These are phyloP conservation scores for Tor tambroides DNA, from an alignment of 2,113 vertebrate species.

Conservation along the genomic window DNA sequence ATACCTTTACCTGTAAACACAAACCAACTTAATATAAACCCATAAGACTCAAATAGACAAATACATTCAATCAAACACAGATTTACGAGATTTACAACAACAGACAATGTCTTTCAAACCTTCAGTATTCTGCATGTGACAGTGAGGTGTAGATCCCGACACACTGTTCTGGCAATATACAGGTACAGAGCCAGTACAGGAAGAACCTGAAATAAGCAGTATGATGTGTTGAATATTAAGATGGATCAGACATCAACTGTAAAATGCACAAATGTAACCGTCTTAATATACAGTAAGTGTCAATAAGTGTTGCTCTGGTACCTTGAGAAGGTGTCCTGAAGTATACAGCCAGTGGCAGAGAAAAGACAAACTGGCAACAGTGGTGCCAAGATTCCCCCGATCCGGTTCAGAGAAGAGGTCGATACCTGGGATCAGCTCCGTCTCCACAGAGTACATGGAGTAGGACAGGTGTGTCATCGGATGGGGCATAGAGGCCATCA, in stretches of 20 bases:
- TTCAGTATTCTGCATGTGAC: slow-evolving; percentile 87
- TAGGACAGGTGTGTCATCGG: slow-evolving; percentile 83
- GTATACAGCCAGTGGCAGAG: slow-evolving; percentile 85
- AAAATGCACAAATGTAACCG: background rate
- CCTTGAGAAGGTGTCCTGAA: slow-evolving; percentile 81
- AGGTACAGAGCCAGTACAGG: slow-evolving; percentile 86
- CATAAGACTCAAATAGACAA: slow-evolving; percentile 51
- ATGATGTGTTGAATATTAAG: background rate
- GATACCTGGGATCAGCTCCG: slow-evolving; percentile 84
- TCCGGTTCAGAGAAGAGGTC: slow-evolving; percentile 86
- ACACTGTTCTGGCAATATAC: slow-evolving; percentile 83
- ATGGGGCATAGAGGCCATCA: slow-evolving; percentile 83
- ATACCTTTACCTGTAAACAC: slow-evolving; percentile 58
- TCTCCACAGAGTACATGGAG: slow-evolving; percentile 75
- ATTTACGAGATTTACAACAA: background rate
- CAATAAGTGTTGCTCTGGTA: slow-evolving; percentile 59
- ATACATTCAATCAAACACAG: slow-evolving; percentile 39
- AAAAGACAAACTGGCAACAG: slow-evolving; percentile 83
- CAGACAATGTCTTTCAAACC: slow-evolving; percentile 70
- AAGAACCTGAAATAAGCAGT: slow-evolving; percentile 77
- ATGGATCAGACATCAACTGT: background rate
- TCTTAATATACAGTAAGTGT: background rate
- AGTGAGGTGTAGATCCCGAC: slow-evolving; percentile 80
- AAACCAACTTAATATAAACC: slow-evolving; percentile 1
- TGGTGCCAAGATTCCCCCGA: slow-evolving; percentile 78